A percentile compares a stretch with the other conserved stretches of the same genome.
Evolutionary conservation across 2,888 invertebrate genomes (phyloP).

Genomic region (Ryuthela nishihirai): DNA sequence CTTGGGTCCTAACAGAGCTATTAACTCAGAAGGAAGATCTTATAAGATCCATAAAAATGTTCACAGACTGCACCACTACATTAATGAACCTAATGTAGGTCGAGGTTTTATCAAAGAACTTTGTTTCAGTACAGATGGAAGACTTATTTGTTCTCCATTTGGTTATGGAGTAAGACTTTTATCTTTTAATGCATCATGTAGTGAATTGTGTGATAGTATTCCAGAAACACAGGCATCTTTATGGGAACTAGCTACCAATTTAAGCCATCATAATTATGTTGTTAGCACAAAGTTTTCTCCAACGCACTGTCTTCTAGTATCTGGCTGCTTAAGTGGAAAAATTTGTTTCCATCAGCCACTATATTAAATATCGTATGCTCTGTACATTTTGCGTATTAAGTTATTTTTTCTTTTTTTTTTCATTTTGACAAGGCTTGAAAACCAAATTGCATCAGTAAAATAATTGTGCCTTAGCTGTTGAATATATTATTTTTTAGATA

Average conservation of each 20-base stretch:
- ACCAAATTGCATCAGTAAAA: too few species aligned
- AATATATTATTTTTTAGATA: too few species aligned
- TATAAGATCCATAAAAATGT: constrained; percentile 64
- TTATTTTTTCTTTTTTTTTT: too few species aligned
- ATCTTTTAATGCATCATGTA: constrained; percentile 70
- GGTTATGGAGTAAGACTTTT: constrained; percentile 80
- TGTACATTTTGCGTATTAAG: too few species aligned
- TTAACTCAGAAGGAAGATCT: constrained; percentile 51
- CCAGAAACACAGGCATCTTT: constrained; percentile 57
- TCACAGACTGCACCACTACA: constrained; percentile 74
- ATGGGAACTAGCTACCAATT: constrained; percentile 64
- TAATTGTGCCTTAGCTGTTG: too few species aligned
- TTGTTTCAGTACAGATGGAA: constrained; percentile 84
- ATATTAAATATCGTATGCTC: too few species aligned
- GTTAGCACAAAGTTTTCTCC: constrained; percentile 89
- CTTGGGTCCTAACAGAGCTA: constrained; percentile 7
- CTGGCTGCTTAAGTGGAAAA: constrained; percentile 83
- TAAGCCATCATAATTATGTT: constrained; percentile 77
- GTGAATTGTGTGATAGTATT: constrained; percentile 69
- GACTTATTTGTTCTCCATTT: constrained; percentile 85
- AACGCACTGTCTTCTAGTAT: constrained; percentile 76
- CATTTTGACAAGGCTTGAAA: too few species aligned
- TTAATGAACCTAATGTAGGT: constrained; percentile 81
- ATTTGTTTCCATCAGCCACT: constrained; percentile 91
- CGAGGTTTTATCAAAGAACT: constrained; percentile 90